These are phyloP conservation scores for Masnerella sp. DNA, from an alignment of 2,888 invertebrate genomes.

Conservation along the genomic window DNA sequence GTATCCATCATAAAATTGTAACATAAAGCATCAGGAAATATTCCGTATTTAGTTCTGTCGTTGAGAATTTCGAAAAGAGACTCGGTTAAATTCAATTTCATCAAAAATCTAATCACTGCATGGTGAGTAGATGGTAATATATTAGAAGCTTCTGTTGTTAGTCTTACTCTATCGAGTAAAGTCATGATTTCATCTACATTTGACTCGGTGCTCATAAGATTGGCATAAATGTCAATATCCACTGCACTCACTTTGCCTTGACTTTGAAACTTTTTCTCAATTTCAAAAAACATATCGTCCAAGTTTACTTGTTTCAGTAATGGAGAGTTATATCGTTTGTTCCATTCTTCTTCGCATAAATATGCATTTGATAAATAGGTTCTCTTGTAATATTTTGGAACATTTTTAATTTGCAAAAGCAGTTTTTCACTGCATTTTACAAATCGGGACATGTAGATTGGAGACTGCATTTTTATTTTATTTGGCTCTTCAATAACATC, in stretches of 20 bases:
- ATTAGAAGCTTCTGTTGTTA: constrained; percentile 84
- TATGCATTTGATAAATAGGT: constrained; percentile 86
- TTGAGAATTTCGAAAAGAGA: constrained; percentile 86
- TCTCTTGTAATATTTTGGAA: constrained; percentile 68
- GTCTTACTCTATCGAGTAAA: constrained; percentile 84
- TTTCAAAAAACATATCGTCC: constrained; percentile 84
- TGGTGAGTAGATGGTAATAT: constrained; percentile 89
- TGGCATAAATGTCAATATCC: constrained; percentile 90
- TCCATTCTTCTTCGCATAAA: constrained; percentile 86
- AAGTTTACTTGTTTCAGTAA: constrained; percentile 80
- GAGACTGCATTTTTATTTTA: constrained; percentile 39
- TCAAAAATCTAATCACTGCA: constrained; percentile 84
- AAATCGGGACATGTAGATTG: constrained; percentile 23
- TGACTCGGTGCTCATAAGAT: constrained; percentile 80
- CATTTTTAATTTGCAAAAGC: constrained; percentile 42
- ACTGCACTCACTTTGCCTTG: constrained; percentile 84
- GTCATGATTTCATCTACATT: constrained; percentile 86
- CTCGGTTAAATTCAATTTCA: constrained; percentile 77
- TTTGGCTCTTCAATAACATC: neutral
- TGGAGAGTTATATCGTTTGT: constrained; percentile 81
- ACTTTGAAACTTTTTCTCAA: constrained; percentile 83
- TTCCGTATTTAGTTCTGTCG: constrained; percentile 91
- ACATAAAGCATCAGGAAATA: constrained; percentile 91
- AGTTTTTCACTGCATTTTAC: constrained; percentile 41
- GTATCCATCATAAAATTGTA: constrained; percentile 89